phyloP scores from a whole-genome alignment of 1,140 invertebrate genomes.

The Cydia fagiglandana region DNA sequence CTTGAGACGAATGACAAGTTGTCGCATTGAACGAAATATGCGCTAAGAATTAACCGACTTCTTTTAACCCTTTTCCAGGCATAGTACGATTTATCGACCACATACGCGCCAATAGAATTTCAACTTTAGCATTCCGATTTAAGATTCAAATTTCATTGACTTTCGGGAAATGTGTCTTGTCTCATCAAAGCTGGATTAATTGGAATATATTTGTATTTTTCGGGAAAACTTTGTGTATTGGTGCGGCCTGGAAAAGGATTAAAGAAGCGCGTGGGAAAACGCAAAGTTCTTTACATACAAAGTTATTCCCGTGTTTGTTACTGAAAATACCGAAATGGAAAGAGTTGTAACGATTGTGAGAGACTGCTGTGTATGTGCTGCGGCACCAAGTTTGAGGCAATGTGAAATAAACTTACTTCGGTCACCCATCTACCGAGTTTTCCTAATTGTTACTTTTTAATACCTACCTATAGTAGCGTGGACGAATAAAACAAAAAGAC shows the following conservation, averaged over 20 bases:
- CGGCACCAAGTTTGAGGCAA: neutral
- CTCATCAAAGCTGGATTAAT: too few relatives aligned
- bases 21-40: neutral
- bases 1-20: neutral
- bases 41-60: neutral
- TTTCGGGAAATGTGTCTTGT: too few relatives aligned
- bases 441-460: neutral
- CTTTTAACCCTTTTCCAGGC: too few relatives aligned
- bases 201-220: too few relatives aligned
- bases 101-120: too few relatives aligned
- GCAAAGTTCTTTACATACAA: neutral
- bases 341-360: neutral
- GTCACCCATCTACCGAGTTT: neutral
- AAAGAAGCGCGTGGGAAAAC: neutral
- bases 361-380: neutral
- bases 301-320: neutral
- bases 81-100: too few relatives aligned
- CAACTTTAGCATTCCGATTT: too few relatives aligned
- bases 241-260: too few relatives aligned
- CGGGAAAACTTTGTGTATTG: too few relatives aligned
- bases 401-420: constrained; percentile 13
- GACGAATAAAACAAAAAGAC: too few relatives aligned
- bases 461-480: too few relatives aligned
- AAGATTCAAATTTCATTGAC: too few relatives aligned
- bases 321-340: neutral